Percentiles rank a stretch among this genome's conserved stretches.
Evolutionary conservation across 2,888 invertebrate species (phyloP).

Genomic region (Carcina quercana): DNA sequence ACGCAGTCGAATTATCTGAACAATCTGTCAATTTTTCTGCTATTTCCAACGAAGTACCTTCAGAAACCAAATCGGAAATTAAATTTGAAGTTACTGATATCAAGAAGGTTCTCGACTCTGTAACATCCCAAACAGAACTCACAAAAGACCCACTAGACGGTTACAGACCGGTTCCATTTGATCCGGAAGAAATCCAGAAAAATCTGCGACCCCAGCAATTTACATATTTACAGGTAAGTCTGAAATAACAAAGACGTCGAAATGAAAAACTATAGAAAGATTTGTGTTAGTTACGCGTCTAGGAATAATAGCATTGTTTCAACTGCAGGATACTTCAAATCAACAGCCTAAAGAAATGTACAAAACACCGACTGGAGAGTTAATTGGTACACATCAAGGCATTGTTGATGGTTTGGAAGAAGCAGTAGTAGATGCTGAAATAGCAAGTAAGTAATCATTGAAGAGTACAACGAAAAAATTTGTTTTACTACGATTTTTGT

Average conservation of each 20-base stretch:
- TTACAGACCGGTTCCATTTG: conserved; percentile 26
- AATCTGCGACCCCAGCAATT: conserved; percentile 1
- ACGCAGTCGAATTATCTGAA: too few species aligned
- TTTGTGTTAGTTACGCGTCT: too few species aligned
- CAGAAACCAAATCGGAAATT: too few species aligned
- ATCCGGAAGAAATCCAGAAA: conserved; percentile 21
- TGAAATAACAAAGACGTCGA: background rate
- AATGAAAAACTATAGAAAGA: background rate
- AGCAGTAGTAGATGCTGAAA: conserved; percentile 36
- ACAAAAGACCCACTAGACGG: conserved; percentile 22
- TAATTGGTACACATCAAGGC: conserved; percentile 40
- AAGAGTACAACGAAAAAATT: background rate
- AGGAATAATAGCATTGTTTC: too few species aligned
- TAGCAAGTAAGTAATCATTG: conserved; percentile 39
- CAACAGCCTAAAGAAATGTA: conserved; percentile 22
- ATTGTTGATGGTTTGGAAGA: conserved; percentile 49
- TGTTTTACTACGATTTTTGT: too few species aligned
- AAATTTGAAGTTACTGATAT: background rate
- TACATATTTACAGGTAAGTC: conserved; percentile 1
- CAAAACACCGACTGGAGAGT: conserved; percentile 32
- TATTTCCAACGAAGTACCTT: background rate
- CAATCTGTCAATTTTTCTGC: too few species aligned
- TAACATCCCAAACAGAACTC: background rate
- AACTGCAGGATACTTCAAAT: background rate
- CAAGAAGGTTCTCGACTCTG: too few species aligned